Percentiles rank a stretch among this genome's conserved stretches.
Conservation (phyloP, 2,113 vertebrate genomes). For the Pseudolaguvia tuberculata region DNA sequence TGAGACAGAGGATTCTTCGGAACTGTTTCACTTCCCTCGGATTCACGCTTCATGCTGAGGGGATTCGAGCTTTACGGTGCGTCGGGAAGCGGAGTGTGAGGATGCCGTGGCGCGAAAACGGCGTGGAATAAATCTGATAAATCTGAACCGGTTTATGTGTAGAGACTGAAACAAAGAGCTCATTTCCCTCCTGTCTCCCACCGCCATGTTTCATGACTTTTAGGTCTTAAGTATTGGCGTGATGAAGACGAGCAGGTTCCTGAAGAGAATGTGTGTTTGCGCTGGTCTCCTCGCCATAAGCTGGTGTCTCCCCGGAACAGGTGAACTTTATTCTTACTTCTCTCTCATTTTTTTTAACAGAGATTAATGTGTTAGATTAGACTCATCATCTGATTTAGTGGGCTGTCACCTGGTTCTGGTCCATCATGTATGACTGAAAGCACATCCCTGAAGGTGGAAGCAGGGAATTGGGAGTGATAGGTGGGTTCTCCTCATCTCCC, state of each 20-base stretch:
- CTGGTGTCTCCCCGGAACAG: constrained; percentile 59
- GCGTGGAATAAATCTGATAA: neutral
- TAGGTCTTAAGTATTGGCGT: constrained; percentile 45
- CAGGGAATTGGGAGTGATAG: neutral
- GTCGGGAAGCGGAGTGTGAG: neutral
- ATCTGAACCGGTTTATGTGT: neutral
- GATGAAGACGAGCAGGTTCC: constrained; percentile 67
- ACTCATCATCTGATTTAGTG: neutral
- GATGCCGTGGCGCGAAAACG: constrained; percentile 33
- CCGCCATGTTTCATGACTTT: constrained; percentile 62
- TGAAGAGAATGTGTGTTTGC: constrained; percentile 62
- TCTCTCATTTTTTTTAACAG: neutral
- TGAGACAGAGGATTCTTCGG: constrained; percentile 4
- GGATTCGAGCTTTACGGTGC: neutral
- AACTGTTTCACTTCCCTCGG: too few relatives aligned
- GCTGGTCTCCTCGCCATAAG: constrained; percentile 60
- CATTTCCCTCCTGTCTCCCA: neutral
- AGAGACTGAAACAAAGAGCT: neutral
- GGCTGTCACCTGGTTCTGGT: neutral
- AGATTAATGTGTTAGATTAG: neutral
- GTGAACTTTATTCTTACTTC: constrained; percentile 50
- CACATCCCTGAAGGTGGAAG: neutral
- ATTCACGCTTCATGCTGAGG: neutral
- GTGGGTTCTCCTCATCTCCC: neutral
- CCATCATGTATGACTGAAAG: neutral